phyloP scores from a whole-genome alignment of 2,888 invertebrate genomes.

The Drosophila borborema region DNA sequence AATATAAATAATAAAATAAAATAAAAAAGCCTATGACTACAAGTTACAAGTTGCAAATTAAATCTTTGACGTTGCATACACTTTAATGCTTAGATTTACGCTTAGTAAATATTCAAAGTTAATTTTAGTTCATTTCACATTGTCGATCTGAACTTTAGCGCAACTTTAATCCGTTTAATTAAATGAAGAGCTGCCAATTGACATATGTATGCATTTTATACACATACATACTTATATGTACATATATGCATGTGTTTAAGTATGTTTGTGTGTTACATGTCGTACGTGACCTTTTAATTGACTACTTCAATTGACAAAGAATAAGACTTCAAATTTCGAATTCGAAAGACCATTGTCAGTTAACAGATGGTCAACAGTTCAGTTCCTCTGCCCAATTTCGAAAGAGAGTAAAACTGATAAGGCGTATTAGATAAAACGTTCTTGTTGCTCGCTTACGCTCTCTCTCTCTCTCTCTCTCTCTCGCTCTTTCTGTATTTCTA shows the following conservation, averaged over 20 bases:
- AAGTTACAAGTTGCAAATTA: too few species aligned
- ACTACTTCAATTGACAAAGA: constrained; percentile 39
- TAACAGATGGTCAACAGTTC: constrained; percentile 19
- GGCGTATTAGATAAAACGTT: constrained; percentile 23
- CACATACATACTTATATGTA: background rate
- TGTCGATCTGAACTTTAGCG: constrained; percentile 10
- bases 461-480: background rate
- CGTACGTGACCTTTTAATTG: constrained; percentile 51
- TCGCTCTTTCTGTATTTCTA: background rate
- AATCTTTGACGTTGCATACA: background rate
- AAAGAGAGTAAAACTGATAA: constrained; percentile 40
- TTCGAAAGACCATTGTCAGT: constrained; percentile 23
- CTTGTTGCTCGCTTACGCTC: constrained; percentile 18
- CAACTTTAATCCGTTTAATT: constrained; percentile 14
- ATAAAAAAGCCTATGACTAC: background rate
- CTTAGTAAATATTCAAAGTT: background rate
- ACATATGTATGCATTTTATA: background rate
- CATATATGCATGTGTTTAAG: background rate
- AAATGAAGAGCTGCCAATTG: constrained; percentile 2
- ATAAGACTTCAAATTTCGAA: constrained; percentile 29
- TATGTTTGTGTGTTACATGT: background rate
- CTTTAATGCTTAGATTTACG: background rate
- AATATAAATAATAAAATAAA: background rate
- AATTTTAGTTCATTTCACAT: background rate
- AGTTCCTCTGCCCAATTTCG: constrained; percentile 22